phyloP scores from a whole-genome alignment of 2,888 invertebrate species.

The Drosophila percnosoma region DNA sequence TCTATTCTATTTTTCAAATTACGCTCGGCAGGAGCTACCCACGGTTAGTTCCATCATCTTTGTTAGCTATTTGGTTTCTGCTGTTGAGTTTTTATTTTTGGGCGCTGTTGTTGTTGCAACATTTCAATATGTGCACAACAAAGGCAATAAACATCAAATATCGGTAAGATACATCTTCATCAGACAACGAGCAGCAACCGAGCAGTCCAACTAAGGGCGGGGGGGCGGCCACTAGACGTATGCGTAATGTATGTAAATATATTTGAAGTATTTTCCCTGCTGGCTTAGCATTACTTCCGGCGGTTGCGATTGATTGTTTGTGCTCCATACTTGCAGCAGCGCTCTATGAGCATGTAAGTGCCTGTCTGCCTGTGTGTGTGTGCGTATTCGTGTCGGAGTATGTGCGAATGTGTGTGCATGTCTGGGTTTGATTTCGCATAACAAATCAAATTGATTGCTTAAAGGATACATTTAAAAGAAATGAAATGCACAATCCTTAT shows the following conservation, averaged over 20 bases:
- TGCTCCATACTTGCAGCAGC: conserved; percentile 40
- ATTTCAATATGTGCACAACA: conserved; percentile 67
- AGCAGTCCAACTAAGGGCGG: neutral
- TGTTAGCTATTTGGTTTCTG: conserved; percentile 9
- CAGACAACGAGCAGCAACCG: conserved; percentile 44
- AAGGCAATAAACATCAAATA: conserved; percentile 78
- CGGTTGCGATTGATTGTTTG: conserved; percentile 77
- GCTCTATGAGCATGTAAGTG: conserved; percentile 44
- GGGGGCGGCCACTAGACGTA: conserved; percentile 64
- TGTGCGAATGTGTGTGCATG: conserved; percentile 16
- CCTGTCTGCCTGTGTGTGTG: conserved; percentile 21
- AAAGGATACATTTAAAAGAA: conserved; percentile 67
- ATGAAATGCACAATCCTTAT: conserved; percentile 73
- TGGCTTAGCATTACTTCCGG: conserved; percentile 76
- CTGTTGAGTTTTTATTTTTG: neutral
- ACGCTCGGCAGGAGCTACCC: conserved; percentile 2
- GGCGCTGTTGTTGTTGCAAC: conserved; percentile 37
- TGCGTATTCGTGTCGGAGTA: conserved; percentile 20
- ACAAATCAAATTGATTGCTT: conserved; percentile 80
- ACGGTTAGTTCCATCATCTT: conserved; percentile 7
- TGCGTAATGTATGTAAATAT: conserved; percentile 78
- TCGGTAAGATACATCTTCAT: conserved; percentile 80
- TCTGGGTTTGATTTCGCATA: conserved; percentile 64
- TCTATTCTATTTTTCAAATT: conserved; percentile 39
- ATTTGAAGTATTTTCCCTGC: conserved; percentile 74